Conservation (phyloP, 2,113 vertebrate species). For the Laterallus jamaicensis region DNA sequence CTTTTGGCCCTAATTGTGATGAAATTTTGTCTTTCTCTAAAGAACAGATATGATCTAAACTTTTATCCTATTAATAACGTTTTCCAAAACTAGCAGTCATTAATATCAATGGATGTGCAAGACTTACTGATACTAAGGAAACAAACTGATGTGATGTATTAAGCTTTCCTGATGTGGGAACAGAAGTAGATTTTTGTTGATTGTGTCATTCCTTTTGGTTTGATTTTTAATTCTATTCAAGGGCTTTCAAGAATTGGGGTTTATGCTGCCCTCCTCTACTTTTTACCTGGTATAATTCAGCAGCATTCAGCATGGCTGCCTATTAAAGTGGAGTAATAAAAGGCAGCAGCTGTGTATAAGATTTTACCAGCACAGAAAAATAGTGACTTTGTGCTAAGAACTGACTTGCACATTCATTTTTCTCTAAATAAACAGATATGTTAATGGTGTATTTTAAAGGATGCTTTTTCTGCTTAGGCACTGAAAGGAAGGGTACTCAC, state of each 20-base stretch:
- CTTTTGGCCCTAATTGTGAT: neutral
- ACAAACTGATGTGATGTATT: neutral
- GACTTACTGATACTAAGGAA: neutral
- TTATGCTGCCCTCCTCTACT: neutral
- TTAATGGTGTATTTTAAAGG: neutral
- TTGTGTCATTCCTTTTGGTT: neutral
- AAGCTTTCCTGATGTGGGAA: neutral
- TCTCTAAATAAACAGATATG: neutral
- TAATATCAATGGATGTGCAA: neutral
- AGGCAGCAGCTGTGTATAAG: neutral
- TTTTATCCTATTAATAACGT: neutral
- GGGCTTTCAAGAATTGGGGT: neutral
- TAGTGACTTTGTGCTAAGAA: neutral
- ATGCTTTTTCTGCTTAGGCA: neutral
- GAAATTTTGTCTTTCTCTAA: neutral
- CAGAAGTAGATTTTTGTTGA: neutral
- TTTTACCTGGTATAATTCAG: neutral
- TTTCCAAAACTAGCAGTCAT: neutral
- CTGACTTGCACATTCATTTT: neutral
- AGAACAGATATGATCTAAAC: neutral
- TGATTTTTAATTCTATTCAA: neutral
- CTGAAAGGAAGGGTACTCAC: constrained; percentile 73
- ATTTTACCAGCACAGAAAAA: neutral
- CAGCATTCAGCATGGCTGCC: neutral
- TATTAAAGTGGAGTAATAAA: neutral